Evolutionary conservation across 2,797 vertebrate genomes (phyloP), one percentile per base, ranked within the genome.

Genomic region (Hybognathus amarus): DNA sequence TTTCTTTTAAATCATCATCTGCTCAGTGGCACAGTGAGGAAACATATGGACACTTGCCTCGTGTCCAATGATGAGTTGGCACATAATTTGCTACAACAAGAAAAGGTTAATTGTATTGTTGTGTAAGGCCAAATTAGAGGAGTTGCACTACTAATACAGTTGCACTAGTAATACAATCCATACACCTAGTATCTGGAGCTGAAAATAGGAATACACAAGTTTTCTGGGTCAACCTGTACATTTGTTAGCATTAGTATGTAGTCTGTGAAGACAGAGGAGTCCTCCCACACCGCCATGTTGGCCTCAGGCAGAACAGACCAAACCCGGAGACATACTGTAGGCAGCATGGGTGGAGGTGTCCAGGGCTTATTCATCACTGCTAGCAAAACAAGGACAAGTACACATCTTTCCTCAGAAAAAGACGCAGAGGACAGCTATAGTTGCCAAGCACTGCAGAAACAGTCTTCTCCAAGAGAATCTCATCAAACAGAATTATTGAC

Each of bases 401-500:
- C 70, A 36, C 5, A 0, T 54, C 47, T 54, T 74, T 54, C 70
- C 27, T 74, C 27, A 52, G 10, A 73, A 73, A 73, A 74, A 52
- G 20, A 33, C 36, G 27, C 27, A 54, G 27, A 73, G 47, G 27
- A 74, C 18, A 74, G 18, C 47, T 54, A 8, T 20, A 54, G 18
- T 54, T 54, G 11, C 18, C 70, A 74, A 33, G 27, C 70, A 74
- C 27, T 74, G 30, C 18, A 20, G 63, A 66, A 33, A 20, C 8
- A 33, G 63, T 66, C 33, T 20, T 54, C 47, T 74, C 18, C 10
- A 54, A 50, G 18, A 11, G 18, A n/a, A 54, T 36, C 30, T 22
- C 47, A 36, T 74, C 47, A 74, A 74, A 74, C 70, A n/a, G 42
- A 71, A 54, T 74, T 54, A 54, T 74, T 54, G 70, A 54, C 40